Evolutionary conservation across 1,140 invertebrate species (phyloP).

Genomic region (Cydia strobilella): DNA sequence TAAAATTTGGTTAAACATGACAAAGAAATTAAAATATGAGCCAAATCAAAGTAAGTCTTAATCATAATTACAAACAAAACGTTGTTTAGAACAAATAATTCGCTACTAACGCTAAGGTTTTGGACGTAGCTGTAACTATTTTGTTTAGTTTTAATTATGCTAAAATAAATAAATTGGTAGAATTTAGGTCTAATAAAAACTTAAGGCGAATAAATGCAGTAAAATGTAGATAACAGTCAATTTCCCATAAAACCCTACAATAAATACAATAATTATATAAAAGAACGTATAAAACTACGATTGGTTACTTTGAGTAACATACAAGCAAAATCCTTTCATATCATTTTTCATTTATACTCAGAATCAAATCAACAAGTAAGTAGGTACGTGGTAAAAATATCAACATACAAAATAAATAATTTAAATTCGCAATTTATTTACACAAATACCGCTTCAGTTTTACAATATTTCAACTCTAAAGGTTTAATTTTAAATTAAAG

Average conservation of each 20-base stretch:
- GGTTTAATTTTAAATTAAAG: not conserved
- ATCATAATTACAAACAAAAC: not conserved
- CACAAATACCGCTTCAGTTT: not conserved
- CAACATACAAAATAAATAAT: not conserved
- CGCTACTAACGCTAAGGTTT: conserved; percentile 42
- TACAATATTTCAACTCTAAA: not conserved
- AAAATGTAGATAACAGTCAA: conserved; percentile 14
- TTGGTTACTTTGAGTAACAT: not conserved
- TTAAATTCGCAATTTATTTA: conserved; percentile 30
- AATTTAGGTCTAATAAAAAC: conserved; percentile 42
- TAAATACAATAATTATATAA: conserved; percentile 36
- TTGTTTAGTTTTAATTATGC: conserved; percentile 36
- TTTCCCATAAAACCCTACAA: conserved; percentile 6
- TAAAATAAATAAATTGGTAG: conserved; percentile 39
- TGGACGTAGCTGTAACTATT: conserved; percentile 45
- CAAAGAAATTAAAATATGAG: conserved; percentile 5
- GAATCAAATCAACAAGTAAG: not conserved
- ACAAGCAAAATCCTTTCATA: too few species aligned
- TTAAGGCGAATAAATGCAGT: conserved; percentile 21
- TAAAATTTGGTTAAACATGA: too few species aligned
- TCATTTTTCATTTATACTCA: not conserved
- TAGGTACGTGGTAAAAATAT: not conserved
- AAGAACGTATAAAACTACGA: not conserved
- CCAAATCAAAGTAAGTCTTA: conserved; percentile 24
- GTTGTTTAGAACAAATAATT: conserved; percentile 39